phyloP scores from a whole-genome alignment of 2,888 invertebrate species.

The Erannis defoliaria region DNA sequence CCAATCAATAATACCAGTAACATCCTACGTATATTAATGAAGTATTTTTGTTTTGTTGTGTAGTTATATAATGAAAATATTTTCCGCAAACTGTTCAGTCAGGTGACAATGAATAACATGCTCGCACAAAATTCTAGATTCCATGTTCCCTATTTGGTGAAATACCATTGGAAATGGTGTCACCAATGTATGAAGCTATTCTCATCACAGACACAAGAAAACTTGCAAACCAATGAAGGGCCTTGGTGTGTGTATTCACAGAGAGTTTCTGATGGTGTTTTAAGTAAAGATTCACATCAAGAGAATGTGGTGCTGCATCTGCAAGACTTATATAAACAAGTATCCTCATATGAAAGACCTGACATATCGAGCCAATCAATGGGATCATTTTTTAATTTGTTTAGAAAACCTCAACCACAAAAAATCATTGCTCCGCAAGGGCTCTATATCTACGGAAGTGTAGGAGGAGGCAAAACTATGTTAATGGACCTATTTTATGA shows the following conservation, averaged over 20 bases:
- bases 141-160: conserved; percentile 60
- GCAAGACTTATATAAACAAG: conserved; percentile 89
- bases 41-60: conserved; percentile 26
- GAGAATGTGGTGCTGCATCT: conserved; percentile 89
- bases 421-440: conserved; percentile 90
- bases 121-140: conserved; percentile 60
- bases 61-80: conserved; percentile 39
- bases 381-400: conserved; percentile 69
- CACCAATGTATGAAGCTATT: conserved; percentile 68
- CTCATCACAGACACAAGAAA: conserved; percentile 65
- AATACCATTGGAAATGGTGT: conserved; percentile 66
- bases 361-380: conserved; percentile 50
- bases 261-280: conserved; percentile 86
- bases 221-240: conserved; percentile 56
- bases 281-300: conserved; percentile 91
- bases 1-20: too few relatives aligned
- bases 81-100: conserved; percentile 46
- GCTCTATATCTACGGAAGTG: conserved; percentile 95
- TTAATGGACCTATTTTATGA: conserved; percentile 99
- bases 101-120: conserved; percentile 65
- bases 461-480: conserved; percentile 99
- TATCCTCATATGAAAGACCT: conserved; percentile 86
- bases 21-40: neutral
- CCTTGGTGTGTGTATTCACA: conserved; percentile 86
- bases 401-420: conserved; percentile 68